Conservation (phyloP, 2,113 vertebrate species). For the Acanthochromis polyacanthus region DNA sequence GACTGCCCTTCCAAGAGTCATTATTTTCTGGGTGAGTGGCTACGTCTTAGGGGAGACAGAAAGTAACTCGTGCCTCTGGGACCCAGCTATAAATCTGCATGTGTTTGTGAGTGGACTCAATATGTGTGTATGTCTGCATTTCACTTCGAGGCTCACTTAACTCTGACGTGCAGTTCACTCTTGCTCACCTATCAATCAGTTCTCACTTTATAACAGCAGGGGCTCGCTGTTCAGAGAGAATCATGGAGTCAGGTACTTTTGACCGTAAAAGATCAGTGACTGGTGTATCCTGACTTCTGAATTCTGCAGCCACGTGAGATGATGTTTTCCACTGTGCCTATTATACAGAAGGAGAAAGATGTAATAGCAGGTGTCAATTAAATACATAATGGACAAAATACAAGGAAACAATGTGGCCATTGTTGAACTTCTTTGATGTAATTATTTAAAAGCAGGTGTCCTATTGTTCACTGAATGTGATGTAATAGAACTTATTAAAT, state of each 20-base stretch:
- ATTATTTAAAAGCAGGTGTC: too few relatives aligned
- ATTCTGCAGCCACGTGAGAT: background rate
- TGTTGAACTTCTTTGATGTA: background rate
- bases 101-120: conserved; percentile 5
- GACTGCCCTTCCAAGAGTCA: conserved; percentile 60
- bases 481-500: background rate
- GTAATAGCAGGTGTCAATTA: background rate
- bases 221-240: conserved; percentile 14
- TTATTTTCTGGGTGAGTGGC: conserved; percentile 70
- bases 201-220: conserved; percentile 46
- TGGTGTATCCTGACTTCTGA: conserved; percentile 24
- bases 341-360: background rate
- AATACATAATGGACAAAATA: background rate
- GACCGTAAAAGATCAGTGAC: conserved; percentile 28
- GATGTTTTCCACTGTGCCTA: background rate
- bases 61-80: conserved; percentile 64
- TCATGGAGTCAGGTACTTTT: conserved; percentile 5
- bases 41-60: conserved; percentile 57
- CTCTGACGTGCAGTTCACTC: conserved; percentile 40
- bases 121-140: conserved; percentile 20
- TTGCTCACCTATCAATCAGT: conserved; percentile 63
- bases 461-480: too few relatives aligned
- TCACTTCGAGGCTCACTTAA: conserved; percentile 35
- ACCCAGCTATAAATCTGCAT: conserved; percentile 69
- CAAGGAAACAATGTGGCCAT: background rate